phyloP scores from a whole-genome alignment of 2,888 invertebrate species.

The Dolichomitus sp. region DNA sequence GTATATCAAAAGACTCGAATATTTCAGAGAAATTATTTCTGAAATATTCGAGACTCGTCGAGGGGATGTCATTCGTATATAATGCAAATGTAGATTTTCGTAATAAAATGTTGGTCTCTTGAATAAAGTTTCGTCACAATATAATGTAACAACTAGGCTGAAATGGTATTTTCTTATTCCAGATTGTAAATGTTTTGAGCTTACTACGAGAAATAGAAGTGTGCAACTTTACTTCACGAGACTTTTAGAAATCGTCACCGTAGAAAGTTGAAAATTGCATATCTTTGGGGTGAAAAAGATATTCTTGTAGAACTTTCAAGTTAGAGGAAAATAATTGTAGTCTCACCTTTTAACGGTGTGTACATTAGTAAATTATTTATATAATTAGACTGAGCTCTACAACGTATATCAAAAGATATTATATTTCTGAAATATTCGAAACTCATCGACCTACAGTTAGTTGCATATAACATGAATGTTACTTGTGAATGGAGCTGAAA shows the following conservation, averaged over 20 bases:
- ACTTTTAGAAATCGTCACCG: background rate
- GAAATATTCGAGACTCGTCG: too few species aligned
- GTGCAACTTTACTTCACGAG: background rate
- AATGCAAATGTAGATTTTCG: background rate
- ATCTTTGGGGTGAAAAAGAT: background rate
- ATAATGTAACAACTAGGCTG: too few species aligned
- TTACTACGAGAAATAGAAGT: slow-evolving; percentile 8
- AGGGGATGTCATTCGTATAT: background rate
- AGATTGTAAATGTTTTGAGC: background rate
- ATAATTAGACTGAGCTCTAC: too few species aligned
- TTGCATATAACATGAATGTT: too few species aligned
- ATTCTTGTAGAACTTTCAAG: background rate
- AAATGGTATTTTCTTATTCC: background rate
- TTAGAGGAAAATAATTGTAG: too few species aligned
- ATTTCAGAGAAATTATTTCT: too few species aligned
- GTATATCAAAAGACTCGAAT: too few species aligned
- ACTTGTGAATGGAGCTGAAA: too few species aligned
- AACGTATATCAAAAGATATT: too few species aligned
- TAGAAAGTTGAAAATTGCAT: background rate
- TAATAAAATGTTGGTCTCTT: background rate
- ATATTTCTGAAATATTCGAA: too few species aligned
- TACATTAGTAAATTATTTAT: background rate
- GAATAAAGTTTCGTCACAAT: too few species aligned
- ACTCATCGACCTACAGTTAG: too few species aligned
- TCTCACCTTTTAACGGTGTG: background rate